phyloP scores from a whole-genome alignment of 1,140 invertebrate genomes.

The Probaryconus sp. region DNA sequence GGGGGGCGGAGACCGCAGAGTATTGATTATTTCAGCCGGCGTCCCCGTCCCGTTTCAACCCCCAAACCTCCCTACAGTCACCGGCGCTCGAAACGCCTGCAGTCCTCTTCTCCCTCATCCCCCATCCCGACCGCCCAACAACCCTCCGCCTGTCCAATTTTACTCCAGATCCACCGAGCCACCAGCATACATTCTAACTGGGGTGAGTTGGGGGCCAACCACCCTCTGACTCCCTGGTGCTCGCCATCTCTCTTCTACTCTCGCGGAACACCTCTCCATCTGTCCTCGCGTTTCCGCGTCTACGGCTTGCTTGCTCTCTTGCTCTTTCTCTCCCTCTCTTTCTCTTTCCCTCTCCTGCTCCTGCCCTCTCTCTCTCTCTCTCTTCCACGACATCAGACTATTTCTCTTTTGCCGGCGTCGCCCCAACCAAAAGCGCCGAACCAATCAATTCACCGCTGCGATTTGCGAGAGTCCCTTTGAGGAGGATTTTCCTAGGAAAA shows the following conservation, averaged over 20 bases:
- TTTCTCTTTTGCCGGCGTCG: slow-evolving; percentile 17
- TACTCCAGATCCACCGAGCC: slow-evolving; percentile 43
- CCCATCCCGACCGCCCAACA: no score
- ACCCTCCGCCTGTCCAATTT: slow-evolving; percentile 43
- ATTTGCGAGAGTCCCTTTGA: slow-evolving; percentile 15
- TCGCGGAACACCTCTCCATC: no score
- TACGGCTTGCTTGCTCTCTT: no score
- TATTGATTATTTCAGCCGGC: slow-evolving; percentile 71
- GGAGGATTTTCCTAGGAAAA: no score
- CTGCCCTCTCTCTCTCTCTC: neutral
- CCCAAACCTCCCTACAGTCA: no score
- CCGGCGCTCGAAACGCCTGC: slow-evolving; percentile 52
- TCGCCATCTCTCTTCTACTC: no score
- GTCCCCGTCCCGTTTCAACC: slow-evolving; percentile 58
- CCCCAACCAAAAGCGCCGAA: no score
- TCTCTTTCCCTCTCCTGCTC: slow-evolving; percentile 7
- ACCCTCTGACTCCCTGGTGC: no score
- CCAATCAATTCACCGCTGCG: slow-evolving; percentile 40
- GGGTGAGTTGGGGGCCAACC: no score
- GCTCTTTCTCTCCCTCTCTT: slow-evolving; percentile 14
- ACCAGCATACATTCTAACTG: slow-evolving; percentile 45
- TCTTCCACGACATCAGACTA: slow-evolving; percentile 4
- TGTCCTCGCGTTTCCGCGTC: no score
- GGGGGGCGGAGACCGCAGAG: slow-evolving; percentile 76
- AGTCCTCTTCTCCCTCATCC: slow-evolving; percentile 13